Evolutionary conservation across 2,888 invertebrate species (phyloP), one percentile per base, ranked within the genome.

Genomic region (Lithophane socia): DNA sequence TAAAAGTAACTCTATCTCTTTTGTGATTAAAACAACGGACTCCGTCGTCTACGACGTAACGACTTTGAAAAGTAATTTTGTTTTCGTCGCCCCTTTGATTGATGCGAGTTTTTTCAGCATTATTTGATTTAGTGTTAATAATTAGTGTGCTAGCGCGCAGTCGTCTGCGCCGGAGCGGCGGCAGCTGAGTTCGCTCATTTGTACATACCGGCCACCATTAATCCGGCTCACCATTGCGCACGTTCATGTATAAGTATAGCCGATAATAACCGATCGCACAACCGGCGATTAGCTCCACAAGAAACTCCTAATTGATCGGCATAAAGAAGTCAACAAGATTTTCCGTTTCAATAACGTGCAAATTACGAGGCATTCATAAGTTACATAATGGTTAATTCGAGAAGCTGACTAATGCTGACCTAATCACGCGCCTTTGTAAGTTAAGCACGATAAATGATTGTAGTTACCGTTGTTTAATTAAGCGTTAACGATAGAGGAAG

Each of bases 1-100:
- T 89, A 90, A 91, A 91, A 91, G 88, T 91, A 90, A 91, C 90
- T 89, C 87, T 88, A 88, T 89, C 88, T 88, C 90, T 87, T 90
- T 91, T 91, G 90, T 92, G 85, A 91, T 89, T 91, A 91, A 89
- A 90, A 90, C 86, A 89, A 82, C 86, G 80, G 85, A 87, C 87
- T 83, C 80, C 82, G 82, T 83, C 81, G 84, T 73, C 81, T 69
- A 63, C 69, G 64, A 71, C 77, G 81, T 86, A 87, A 86, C 78
- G 81, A 86, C 82, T 89, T 90, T 85, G 83, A 75, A 88, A 89
- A 88, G 84, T 88, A 82, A 90, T 88, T 90, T 89, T 79, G 83
- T 83, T 88, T 87, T 86, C 82, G 81, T 86, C 79, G 79, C 84
- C 73, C 68, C 65, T 86, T 84, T 87, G 85, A 89, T 90, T 84